A percentile compares a stretch with the other conserved stretches of the same genome.
Evolutionary conservation across 2,797 vertebrate species (phyloP).

Genomic region (Anniella stebbinsi): DNA sequence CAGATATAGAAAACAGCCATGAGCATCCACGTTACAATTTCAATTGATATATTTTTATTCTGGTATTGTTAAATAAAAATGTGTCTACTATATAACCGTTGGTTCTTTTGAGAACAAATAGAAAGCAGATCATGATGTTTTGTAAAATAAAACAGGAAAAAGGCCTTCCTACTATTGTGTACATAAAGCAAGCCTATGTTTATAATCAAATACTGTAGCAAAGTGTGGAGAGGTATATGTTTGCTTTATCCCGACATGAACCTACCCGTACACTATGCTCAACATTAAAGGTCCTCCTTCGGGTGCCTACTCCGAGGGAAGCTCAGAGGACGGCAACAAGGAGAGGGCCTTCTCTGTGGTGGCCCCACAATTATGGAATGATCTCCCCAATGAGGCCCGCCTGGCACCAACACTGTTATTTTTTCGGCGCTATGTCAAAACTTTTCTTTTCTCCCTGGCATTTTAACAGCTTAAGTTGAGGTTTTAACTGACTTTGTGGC

Average conservation of each 20-base stretch:
- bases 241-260: background rate
- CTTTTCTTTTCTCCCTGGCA: too few relatives aligned
- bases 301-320: too few relatives aligned
- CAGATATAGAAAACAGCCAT: background rate
- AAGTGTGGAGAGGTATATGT: background rate
- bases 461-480: too few relatives aligned
- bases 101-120: background rate
- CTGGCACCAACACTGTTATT: too few relatives aligned
- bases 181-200: background rate
- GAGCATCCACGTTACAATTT: background rate
- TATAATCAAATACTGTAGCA: background rate
- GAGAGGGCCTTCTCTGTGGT: too few relatives aligned
- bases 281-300: too few relatives aligned
- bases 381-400: too few relatives aligned
- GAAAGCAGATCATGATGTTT: background rate
- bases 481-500: too few relatives aligned
- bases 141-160: background rate
- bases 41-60: conserved; percentile 7
- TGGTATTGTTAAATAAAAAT: background rate
- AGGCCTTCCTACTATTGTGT: background rate
- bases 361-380: too few relatives aligned
- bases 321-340: too few relatives aligned
- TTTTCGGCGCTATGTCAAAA: too few relatives aligned
- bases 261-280: too few relatives aligned
- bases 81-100: background rate